Conservation (phyloP, 2,888 invertebrate species). For the Lamproptera curius region DNA sequence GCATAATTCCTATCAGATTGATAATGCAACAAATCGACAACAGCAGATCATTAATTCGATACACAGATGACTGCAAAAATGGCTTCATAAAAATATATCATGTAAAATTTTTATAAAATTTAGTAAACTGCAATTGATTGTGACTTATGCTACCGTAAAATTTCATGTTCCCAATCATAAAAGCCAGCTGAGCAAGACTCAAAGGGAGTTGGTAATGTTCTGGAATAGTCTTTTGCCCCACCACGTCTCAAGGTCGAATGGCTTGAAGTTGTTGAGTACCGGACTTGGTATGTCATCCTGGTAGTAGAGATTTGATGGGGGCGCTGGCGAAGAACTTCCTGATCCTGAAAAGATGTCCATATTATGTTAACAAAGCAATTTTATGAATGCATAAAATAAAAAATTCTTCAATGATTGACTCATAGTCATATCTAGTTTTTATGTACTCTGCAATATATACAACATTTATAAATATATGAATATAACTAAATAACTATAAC, state of each 20-base stretch:
- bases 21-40: not conserved
- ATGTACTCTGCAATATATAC: no score
- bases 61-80: constrained; percentile 11
- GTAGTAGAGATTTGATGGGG: constrained; percentile 80
- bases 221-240: constrained; percentile 93
- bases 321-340: constrained; percentile 61
- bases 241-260: constrained; percentile 94
- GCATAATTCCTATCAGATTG: not conserved
- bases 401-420: no score
- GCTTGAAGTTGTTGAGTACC: constrained; percentile 87
- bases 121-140: constrained; percentile 75
- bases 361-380: no score
- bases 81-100: constrained; percentile 20
- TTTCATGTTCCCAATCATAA: constrained; percentile 39
- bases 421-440: no score
- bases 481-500: no score
- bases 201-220: constrained; percentile 89
- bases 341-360: constrained; percentile 46
- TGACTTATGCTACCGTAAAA: constrained; percentile 65
- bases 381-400: no score
- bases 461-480: no score
- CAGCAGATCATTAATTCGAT: constrained; percentile 9
- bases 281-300: constrained; percentile 85
- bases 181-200: constrained; percentile 35
- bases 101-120: constrained; percentile 40